Base-by-base conservation (phyloP, 2,113 vertebrate genomes). In the Ptychochromis oligacanthus region DNA sequence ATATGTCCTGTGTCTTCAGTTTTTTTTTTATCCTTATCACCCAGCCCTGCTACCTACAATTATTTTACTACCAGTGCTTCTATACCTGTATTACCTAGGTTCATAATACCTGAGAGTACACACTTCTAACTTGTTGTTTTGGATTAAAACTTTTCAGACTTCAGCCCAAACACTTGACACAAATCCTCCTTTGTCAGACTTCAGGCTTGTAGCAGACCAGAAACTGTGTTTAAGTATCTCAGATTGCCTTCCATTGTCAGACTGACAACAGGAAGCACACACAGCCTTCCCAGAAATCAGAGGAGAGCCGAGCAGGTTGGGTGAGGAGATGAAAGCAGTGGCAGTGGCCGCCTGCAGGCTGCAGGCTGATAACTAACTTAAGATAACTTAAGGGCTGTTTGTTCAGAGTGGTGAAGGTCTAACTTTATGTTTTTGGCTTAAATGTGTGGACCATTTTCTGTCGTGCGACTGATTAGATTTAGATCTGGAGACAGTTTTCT, bases 241-340 rank as follows among this genome's bases (percentile, higher is more conserved):
- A 18, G 26, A 34, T n/a, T n/a, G n/a, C n/a, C n/a, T n/a, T n/a
- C n/a, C n/a, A n/a, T n/a, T n/a, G n/a, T n/a, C n/a, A n/a, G n/a
- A n/a, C 55, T 2, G 24, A 18, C 62, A 83, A 24, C 81, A 83
- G n/a, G 81, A 70, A 67, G 55, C 54, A 36, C 28, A 3, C 3
- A 0, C 28, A 20, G 59, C 49, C 18, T 57, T 49, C 11, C 59
- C 61, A 55, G 61, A 22, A 80, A 24, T 85, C 74, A 12, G 59
- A 76, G 28, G 0, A 17, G 58, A 36, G 7, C 77, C n/a, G n/a
- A n/a, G n/a, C n/a, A 38, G 77, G 54, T 58, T 6, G 36, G 58
- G 12, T 26, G 49, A 40, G 38, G 31, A 79, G 1, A 46, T 67
- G 15, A 70, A 34, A n/a, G 70, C 46, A 1, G 54, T 6, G 18